phyloP scores from a whole-genome alignment of 2,888 invertebrate species.

The Glyphotaelius pellucidus region DNA sequence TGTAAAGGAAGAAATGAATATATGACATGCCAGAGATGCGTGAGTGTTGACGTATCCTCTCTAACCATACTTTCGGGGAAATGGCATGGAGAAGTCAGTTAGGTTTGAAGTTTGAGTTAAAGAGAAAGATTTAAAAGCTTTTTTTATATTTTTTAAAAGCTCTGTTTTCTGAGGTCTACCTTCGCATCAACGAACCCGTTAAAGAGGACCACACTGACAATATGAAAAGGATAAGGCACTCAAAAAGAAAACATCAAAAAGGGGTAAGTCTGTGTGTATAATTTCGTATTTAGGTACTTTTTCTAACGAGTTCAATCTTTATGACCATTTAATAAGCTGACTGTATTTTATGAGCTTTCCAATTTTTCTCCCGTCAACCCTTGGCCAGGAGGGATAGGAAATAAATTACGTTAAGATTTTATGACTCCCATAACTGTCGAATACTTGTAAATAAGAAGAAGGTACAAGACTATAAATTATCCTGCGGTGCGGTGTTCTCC shows the following conservation, averaged over 20 bases:
- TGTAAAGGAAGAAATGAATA: background rate
- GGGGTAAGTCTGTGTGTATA: background rate
- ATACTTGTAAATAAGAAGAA: constrained; percentile 8
- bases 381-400: background rate
- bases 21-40: background rate
- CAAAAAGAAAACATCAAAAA: background rate
- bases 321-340: background rate
- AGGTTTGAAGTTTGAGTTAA: background rate
- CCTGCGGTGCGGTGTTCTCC: background rate
- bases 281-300: background rate
- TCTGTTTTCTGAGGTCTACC: background rate
- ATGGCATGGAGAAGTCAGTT: background rate
- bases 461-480: constrained; percentile 13
- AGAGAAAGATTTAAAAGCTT: background rate
- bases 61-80: background rate
- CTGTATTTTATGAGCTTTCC: background rate
- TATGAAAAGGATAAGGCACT: background rate
- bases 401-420: constrained; percentile 27
- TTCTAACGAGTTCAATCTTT: background rate
- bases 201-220: background rate
- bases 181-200: background rate
- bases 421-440: constrained; percentile 38
- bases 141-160: background rate
- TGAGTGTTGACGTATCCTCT: background rate
- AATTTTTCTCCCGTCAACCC: constrained; percentile 4